Evolutionary conservation across 2,797 vertebrate genomes (phyloP), one percentile per base, ranked within the genome.

Genomic region (Artibeus jamaicensis): DNA sequence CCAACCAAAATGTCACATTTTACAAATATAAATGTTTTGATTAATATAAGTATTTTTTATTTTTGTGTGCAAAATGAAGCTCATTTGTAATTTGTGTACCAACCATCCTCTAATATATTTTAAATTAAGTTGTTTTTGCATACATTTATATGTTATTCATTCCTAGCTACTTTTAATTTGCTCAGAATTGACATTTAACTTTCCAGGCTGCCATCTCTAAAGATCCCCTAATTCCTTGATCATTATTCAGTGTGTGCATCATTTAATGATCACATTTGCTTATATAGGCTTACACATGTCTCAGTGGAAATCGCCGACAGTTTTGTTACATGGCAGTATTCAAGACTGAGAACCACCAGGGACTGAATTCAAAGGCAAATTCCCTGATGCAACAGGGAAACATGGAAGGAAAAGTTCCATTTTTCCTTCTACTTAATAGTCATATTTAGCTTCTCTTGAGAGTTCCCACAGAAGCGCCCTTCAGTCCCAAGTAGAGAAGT

Each of bases 111-210:
- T 98, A 98, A 98, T 98, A 97, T 98, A 98, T 98, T 98, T 98
- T 98, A 98, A 98, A 97, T 98, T 98, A 97, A 98, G 98, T 98
- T 98, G 97, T 98, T 98, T 98, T 98, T 97, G 95, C 98, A 98
- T 98, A 97, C 98, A 97, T 98, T 98, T 98, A 95, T 98, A 96
- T 98, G 98, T 98, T 98, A 97, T 98, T 98, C 98, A 98, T 98
- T 98, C 97, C 98, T 98, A 96, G 97, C 98, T 98, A 97, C 98
- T 98, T 98, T 97, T 98, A 98, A 98, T 98, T 98, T 98, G 98
- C 98, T 98, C 98, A 95, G 93, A 98, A 98, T 98, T 98, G 97
- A 98, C 98, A 98, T 98, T 98, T 98, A 98, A 97, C 97, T 98
- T 98, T 98, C 97, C 97, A 91, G 97, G 94, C 97, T 98, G 96